Percentiles rank a stretch among this genome's conserved stretches.
phyloP scores from a whole-genome alignment of 1,140 invertebrate species.

The Lamellibrachia luymesi region DNA sequence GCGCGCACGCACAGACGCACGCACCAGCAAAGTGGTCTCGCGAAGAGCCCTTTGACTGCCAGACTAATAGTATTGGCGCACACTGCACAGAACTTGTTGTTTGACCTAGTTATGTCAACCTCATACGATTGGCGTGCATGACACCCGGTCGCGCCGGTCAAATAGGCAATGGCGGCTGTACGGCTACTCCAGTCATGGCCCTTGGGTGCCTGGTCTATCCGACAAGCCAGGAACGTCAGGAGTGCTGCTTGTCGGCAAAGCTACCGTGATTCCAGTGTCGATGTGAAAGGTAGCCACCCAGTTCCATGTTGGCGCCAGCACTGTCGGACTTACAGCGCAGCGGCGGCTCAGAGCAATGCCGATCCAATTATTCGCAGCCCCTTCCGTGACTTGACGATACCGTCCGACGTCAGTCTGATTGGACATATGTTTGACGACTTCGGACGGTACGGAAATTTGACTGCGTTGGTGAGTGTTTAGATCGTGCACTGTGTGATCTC shows the following conservation, averaged over 20 bases:
- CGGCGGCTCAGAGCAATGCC: not conserved
- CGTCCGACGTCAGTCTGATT: not conserved
- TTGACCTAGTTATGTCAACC: too few relatives aligned
- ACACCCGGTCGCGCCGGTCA: not conserved
- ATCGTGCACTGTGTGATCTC: too few relatives aligned
- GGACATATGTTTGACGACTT: constrained; percentile 20
- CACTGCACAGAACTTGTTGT: too few relatives aligned
- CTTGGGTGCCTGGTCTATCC: not conserved
- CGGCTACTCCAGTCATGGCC: not conserved
- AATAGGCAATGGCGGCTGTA: not conserved
- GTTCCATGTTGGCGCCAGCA: not conserved
- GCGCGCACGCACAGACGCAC: too few relatives aligned
- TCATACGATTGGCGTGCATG: not conserved
- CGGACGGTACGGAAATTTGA: constrained; percentile 18
- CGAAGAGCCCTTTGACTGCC: too few relatives aligned
- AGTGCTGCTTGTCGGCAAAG: not conserved
- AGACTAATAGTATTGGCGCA: too few relatives aligned
- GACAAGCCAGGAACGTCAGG: not conserved
- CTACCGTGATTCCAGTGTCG: not conserved
- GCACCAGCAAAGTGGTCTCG: too few relatives aligned
- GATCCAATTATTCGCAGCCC: not conserved
- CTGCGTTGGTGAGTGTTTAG: constrained; percentile 18
- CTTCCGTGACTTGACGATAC: not conserved
- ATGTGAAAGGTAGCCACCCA: not conserved
- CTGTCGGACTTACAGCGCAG: not conserved